These are phyloP conservation scores for Sinocyclocheilus anophthalmus DNA, from an alignment of 2,113 vertebrate genomes.

Conservation along the genomic window DNA sequence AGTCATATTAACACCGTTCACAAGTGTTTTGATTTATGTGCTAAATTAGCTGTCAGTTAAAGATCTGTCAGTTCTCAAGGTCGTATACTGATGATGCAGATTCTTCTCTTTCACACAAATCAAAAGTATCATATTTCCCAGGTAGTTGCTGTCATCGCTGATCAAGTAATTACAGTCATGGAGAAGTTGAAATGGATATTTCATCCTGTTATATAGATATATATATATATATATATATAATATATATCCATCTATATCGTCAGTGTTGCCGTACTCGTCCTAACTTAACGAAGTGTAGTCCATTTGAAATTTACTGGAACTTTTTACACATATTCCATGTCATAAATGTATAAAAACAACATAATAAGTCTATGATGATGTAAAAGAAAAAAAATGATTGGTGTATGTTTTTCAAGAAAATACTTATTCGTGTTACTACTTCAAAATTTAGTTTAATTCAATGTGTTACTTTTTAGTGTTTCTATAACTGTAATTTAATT, in stretches of 20 bases:
- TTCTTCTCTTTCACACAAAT: not conserved
- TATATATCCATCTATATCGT: too few species aligned
- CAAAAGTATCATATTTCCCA: constrained; percentile 11
- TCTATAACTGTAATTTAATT: not conserved
- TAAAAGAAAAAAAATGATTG: too few species aligned
- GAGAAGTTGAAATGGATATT: not conserved
- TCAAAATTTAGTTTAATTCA: not conserved
- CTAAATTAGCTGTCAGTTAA: constrained; percentile 43
- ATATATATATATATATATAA: too few species aligned
- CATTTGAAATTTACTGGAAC: not conserved
- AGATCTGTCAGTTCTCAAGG: constrained; percentile 39
- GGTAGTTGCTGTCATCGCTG: not conserved
- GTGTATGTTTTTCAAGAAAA: too few species aligned
- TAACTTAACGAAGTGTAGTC: not conserved
- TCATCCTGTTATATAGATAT: too few species aligned
- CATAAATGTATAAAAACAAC: too few species aligned
- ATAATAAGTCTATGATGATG: too few species aligned
- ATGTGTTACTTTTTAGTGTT: not conserved
- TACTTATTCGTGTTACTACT: not conserved
- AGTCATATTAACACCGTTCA: constrained; percentile 50
- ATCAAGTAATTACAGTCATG: not conserved
- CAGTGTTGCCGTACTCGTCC: too few species aligned
- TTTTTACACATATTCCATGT: not conserved
- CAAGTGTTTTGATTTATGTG: constrained; percentile 46
- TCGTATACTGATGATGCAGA: not conserved